Conservation (phyloP, 2,888 invertebrate species). For the Parthenolecanium corni region DNA sequence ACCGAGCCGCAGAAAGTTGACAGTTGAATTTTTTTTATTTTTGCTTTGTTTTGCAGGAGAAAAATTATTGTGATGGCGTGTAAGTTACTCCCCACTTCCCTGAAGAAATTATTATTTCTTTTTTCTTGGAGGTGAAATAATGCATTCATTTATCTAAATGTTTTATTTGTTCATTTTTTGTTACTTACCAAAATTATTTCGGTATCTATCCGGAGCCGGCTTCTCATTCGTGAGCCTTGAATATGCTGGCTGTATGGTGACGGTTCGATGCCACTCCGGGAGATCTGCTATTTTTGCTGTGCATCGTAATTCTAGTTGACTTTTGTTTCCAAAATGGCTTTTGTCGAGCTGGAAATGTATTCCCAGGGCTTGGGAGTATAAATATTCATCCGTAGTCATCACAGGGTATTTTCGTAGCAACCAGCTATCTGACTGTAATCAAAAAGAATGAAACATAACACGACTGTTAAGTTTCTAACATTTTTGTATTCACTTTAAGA, state of each 20-base stretch:
- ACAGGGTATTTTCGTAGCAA: conserved; percentile 29
- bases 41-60: too few relatives aligned
- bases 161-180: too few relatives aligned
- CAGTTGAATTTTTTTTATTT: too few relatives aligned
- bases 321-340: conserved; percentile 7
- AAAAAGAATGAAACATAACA: background rate
- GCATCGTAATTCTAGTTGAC: conserved; percentile 19
- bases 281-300: conserved; percentile 22
- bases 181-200: conserved; percentile 17
- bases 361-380: conserved; percentile 29
- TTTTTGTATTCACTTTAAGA: too few relatives aligned
- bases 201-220: conserved; percentile 17
- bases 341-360: conserved; percentile 27
- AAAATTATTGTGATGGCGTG: too few relatives aligned
- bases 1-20: too few relatives aligned
- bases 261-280: conserved; percentile 12
- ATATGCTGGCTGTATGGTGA: background rate
- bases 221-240: background rate
- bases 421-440: conserved; percentile 27
- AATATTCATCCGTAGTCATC: conserved; percentile 23
- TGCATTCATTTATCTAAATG: too few relatives aligned
- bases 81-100: too few relatives aligned
- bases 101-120: too few relatives aligned
- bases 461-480: too few relatives aligned
- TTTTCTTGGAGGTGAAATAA: too few relatives aligned